Base-by-base conservation (phyloP, 2,797 vertebrate species). In the Rhinella marina region DNA sequence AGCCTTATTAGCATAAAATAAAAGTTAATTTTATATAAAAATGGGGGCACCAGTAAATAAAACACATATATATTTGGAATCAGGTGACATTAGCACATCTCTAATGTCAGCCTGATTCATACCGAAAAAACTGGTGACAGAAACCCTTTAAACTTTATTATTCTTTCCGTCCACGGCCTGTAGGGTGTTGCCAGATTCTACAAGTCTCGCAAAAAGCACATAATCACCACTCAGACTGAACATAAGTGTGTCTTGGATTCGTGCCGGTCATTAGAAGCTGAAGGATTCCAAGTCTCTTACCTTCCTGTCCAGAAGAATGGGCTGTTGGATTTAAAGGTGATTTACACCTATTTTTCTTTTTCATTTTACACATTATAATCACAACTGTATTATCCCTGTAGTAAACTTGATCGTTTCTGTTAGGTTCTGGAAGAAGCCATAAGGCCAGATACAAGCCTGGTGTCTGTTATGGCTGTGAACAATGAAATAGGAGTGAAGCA, bases 221-320 rank as follows among this genome's bases (percentile, higher is more conserved):
- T 99, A 86, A 96, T 99, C 91, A 99, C 98, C 82, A 97, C 96
- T 0, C 98, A 99, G 92, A 99, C 97, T 0, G 98, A 99, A 90
- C 98, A 99, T 90, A 99, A 99, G 84, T 99, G 98, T 48, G 98
- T 99, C n/a, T 90, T 99, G 92, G 98, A 99, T 93, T 99, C 98
- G 0, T 99, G 98, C 88, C 97, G 98, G 14, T 93, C 97, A 25
- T 91, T 99, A 90, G 97, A 99, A 93, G 82, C 97, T 0, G 98
- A 99, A 90, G 98, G 98, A 1, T 99, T 99, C 89, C 92, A n/a
- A 0, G 52, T 99, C 82, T 97, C 98, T 0, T 99, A 99, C 90
- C 95, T 99, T 64, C 98, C 98, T 0, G 98, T 99, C 19, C 92
- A 95, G 92, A 94, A 81, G 57, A 99, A 95, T 50, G 98, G 98